Conservation (phyloP, 2,113 vertebrate genomes). For the Gasterosteus aculeatus region DNA sequence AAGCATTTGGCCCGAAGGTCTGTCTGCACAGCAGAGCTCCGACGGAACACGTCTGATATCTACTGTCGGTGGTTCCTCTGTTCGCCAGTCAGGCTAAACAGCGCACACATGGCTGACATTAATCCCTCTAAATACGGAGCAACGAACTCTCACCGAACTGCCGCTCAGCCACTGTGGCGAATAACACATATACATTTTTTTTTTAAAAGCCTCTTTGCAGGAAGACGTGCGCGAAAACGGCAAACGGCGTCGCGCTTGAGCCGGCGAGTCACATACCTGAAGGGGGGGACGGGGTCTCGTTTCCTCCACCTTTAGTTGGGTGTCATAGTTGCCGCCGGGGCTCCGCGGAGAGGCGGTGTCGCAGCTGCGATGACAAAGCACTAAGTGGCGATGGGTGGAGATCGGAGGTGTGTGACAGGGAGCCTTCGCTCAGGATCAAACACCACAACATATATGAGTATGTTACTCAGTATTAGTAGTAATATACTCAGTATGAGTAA, state of each 20-base stretch:
- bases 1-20: not conserved
- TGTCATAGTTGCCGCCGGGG: conserved; percentile 41
- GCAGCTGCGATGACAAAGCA: conserved; percentile 73
- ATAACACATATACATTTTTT: no score
- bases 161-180: not conserved
- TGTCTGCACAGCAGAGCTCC: not conserved
- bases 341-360: conserved; percentile 66
- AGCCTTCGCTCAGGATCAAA: no score
- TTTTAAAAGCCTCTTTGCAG: not conserved
- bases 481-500: no score
- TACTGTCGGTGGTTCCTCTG: not conserved
- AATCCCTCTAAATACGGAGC: conserved; percentile 57
- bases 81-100: not conserved
- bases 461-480: no score
- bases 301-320: conserved; percentile 25
- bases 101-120: conserved; percentile 48
- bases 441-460: no score
- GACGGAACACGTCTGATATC: not conserved
- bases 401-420: conserved; percentile 33
- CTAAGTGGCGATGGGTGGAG: conserved; percentile 66
- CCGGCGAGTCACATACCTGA: conserved; percentile 58
- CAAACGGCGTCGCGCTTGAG: no score
- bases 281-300: conserved; percentile 10
- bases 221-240: not conserved
- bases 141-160: conserved; percentile 46